Percentiles rank a stretch among this genome's conserved stretches.
Conservation (phyloP, 92 coral and sea anemone species). For the Porites rus region DNA sequence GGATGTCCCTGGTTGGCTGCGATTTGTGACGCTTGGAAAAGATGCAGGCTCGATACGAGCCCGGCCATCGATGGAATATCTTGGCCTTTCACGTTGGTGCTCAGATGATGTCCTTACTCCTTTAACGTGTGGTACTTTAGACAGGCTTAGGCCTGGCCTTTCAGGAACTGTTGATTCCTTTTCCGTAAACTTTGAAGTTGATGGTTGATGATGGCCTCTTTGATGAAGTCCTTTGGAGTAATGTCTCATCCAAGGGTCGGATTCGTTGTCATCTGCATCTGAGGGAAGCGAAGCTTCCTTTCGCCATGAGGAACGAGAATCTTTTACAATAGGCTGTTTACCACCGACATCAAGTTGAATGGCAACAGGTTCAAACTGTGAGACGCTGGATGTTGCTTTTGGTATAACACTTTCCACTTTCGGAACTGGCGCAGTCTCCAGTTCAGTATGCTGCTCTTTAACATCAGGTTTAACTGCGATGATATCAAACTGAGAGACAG, state of each 20-base stretch:
- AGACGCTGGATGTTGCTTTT: not conserved
- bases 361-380: conserved; percentile 1
- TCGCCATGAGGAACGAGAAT: not conserved
- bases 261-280: conserved; percentile 44
- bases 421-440: not conserved
- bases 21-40: conserved; percentile 2
- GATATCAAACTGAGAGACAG: not conserved
- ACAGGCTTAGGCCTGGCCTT: conserved; percentile 36
- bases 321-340: not conserved
- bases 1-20: conserved; percentile 12
- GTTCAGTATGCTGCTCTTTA: not conserved
- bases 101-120: conserved; percentile 34
- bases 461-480: no score
- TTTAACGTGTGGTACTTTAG: conserved; percentile 75
- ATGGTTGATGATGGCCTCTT: conserved; percentile 15
- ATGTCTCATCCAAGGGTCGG: conserved; percentile 77
- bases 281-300: conserved; percentile 33
- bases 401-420: not conserved
- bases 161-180: conserved; percentile 2
- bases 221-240: conserved; percentile 44
- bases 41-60: not conserved
- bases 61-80: conserved; percentile 24
- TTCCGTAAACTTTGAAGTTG: conserved; percentile 10
- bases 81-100: conserved; percentile 8
- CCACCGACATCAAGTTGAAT: conserved; percentile 1